phyloP scores from a whole-genome alignment of 2,888 invertebrate genomes.

The Camponotus fellah region DNA sequence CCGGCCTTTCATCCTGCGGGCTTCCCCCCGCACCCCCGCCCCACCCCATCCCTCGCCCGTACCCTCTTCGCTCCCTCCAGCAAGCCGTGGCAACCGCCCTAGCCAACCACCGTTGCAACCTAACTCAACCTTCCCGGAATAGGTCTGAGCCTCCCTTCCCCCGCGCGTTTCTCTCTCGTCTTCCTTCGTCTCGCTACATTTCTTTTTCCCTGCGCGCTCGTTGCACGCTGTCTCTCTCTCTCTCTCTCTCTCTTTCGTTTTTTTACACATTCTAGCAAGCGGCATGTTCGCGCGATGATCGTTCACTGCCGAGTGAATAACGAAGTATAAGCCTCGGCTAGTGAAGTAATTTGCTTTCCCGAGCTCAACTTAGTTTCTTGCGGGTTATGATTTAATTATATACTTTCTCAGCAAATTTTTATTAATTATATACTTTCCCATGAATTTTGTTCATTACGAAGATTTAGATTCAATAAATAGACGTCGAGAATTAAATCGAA shows the following conservation, averaged over 20 bases:
- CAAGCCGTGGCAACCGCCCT: conserved; percentile 56
- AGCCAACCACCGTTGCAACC: conserved; percentile 69
- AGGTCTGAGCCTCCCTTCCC: conserved; percentile 50
- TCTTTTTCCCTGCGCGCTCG: conserved; percentile 47
- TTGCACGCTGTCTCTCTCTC: neutral
- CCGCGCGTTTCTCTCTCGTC: conserved; percentile 31
- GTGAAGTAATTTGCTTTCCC: neutral
- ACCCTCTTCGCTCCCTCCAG: conserved; percentile 51
- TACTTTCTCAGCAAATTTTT: neutral
- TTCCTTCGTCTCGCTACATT: conserved; percentile 49
- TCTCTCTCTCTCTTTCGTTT: neutral
- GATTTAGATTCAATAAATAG: neutral
- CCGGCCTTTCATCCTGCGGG: conserved; percentile 43
- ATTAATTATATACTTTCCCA: neutral
- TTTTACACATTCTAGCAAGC: conserved; percentile 29
- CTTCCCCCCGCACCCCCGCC: conserved; percentile 18
- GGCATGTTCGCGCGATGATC: conserved; percentile 22
- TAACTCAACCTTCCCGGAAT: conserved; percentile 73
- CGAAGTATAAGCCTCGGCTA: neutral
- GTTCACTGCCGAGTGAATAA: neutral
- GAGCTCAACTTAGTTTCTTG: neutral
- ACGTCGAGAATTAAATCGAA: neutral
- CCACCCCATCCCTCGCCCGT: conserved; percentile 41
- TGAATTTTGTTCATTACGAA: neutral
- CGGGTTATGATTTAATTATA: conserved; percentile 1